Evolutionary conservation across 2,113 vertebrate genomes (phyloP), one percentile per base, ranked within the genome.

Genomic region (Gallinago undulata): DNA sequence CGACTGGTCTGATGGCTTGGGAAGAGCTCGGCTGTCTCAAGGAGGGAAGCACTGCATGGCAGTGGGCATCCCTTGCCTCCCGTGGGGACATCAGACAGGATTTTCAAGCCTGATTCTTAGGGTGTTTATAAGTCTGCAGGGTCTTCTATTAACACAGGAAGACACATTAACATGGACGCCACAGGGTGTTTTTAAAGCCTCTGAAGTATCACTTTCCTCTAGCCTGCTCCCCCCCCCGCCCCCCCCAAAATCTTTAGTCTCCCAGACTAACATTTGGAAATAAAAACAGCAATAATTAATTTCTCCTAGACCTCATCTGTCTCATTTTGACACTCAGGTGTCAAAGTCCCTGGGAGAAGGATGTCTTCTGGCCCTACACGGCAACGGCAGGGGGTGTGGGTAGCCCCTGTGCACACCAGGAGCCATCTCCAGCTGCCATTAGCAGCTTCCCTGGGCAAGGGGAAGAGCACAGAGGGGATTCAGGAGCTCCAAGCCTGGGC

Each of bases 1-100:
- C 1, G 2, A 17, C 51, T 12, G 31, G 2, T 41, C 77, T 57
- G 90, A 18, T 1, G 23, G 50, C 78, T 66, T 0, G 0, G 82
- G 82, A 56, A 12, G 47, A 33, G 41, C 79, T 84, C 5, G 0
- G 24, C 35, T 60, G 84, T 45, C 70, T 51, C 2, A 0, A 43
- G 63, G 51, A 78, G 69, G 55, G 47, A 74, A 62, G 50, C 1
- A 1, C 17, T 3, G 10, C 1, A 0, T 35, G 47, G 79, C 70
- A 86, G 19, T 6, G 3, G 13, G 31, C 73, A 66, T 5, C 62
- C 19, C 63, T 31, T 45, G 39, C 3, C 85, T 60, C 47, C 56
- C 60, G 25, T 30, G 11, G 51, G 56, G 33, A 31, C 31, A 53
- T 60, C 50, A 70, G 22, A 37, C 74, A 64, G n/a, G 9, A 11